These are phyloP conservation scores for Labroides dimidiatus DNA, from an alignment of 2,797 vertebrate genomes.

Conservation along the genomic window DNA sequence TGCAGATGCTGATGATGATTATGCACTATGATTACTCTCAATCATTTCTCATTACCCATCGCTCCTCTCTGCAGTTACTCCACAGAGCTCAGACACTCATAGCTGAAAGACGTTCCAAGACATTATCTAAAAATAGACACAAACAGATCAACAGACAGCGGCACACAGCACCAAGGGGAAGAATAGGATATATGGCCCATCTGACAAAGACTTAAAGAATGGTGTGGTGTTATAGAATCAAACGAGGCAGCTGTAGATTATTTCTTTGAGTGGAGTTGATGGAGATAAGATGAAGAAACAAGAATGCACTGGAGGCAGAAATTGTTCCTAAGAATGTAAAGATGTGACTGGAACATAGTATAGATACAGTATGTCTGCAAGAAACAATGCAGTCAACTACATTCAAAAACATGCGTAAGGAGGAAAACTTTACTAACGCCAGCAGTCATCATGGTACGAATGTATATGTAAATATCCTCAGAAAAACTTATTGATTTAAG, in stretches of 20 bases:
- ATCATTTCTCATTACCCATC: constrained; percentile 39
- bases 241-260: not conserved
- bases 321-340: not conserved
- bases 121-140: constrained; percentile 47
- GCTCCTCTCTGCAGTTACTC: constrained; percentile 10
- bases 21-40: constrained; percentile 52
- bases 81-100: not conserved
- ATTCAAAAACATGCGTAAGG: too few relatives aligned
- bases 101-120: constrained; percentile 21
- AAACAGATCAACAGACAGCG: constrained; percentile 29
- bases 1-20: constrained; percentile 49
- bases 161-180: constrained; percentile 1
- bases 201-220: constrained; percentile 7
- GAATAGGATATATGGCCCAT: constrained; percentile 38
- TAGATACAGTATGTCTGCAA: not conserved
- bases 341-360: not conserved
- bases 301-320: too few relatives aligned
- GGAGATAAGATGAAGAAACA: not conserved
- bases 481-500: not conserved
- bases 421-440: not conserved
- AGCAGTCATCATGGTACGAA: not conserved
- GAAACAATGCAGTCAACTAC: too few relatives aligned
- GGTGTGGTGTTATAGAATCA: accelerated
- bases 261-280: not conserved
- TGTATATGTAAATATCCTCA: not conserved